Base-by-base conservation (phyloP, 2,113 vertebrate genomes). In the Nesogale talazaci region DNA sequence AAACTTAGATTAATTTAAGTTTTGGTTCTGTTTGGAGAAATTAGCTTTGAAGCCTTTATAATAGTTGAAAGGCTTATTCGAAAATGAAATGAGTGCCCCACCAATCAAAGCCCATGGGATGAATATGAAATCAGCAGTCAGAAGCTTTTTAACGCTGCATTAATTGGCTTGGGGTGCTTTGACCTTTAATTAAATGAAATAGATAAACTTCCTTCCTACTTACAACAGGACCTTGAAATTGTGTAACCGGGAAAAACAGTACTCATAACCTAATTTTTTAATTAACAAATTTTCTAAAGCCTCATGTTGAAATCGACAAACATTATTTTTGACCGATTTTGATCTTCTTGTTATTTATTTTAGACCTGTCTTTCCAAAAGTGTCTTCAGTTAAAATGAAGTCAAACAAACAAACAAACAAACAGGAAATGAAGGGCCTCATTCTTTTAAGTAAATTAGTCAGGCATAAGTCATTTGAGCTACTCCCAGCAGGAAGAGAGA, bases 101-200 rank as follows among this genome's bases (percentile, higher is more conserved):
- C 84, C 22, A 38, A 72, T 83, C 69, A 80, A 87, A 90, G 69
- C 79, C 29, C 4, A 23, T 3, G 19, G 36, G 0, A 57, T 88
- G 81, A 79, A 17, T 85, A 89, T 29, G 22, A 38, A 88, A 14
- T 42, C 81, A 65, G 86, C 22, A 78, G 7, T 67, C 31, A 40
- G 22, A 3, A 70, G 59, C 83, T 94, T 93, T 25, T 95, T 91
- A 82, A 67, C 82, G 92, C 38, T 93, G 9, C 46, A 95, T 97
- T 94, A 95, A 63, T 92, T 96, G 90, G 81, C 36, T 80, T 92
- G 77, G 74, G 31, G 0, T 83, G 93, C 93, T 97, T 89, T 98
- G 78, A 95, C 95, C 92, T 97, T 95, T 96, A 95, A 95, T 96
- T 96, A 97, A 97, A 96, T 94, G 78, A 95, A 96, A 94, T 84